These are phyloP conservation scores for Microcebus jonahi DNA, from an alignment of 2,113 vertebrate species.

Conservation along the genomic window DNA sequence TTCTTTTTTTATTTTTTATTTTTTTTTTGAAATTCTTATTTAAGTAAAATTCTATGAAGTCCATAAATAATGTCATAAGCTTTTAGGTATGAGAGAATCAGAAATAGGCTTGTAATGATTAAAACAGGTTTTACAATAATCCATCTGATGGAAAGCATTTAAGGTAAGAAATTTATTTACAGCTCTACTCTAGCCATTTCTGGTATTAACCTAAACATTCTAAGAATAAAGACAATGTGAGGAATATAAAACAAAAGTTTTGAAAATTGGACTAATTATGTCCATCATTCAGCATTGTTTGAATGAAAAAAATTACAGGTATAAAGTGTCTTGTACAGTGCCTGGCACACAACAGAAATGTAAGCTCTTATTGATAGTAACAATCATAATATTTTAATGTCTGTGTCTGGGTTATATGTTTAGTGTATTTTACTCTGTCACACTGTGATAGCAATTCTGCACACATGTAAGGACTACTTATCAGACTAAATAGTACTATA, in stretches of 20 bases:
- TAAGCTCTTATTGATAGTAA: background rate
- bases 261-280: slow-evolving; percentile 44
- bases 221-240: slow-evolving; percentile 38
- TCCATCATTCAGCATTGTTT: background rate
- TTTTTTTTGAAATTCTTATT: background rate
- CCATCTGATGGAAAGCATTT: slow-evolving; percentile 54
- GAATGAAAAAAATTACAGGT: background rate
- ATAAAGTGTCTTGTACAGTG: background rate
- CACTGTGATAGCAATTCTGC: background rate
- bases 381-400: background rate
- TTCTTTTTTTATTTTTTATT: too few relatives aligned
- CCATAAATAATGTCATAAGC: background rate
- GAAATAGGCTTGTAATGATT: slow-evolving; percentile 26
- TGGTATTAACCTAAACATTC: slow-evolving; percentile 47
- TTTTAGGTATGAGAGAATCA: slow-evolving; percentile 1
- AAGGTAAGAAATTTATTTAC: slow-evolving; percentile 58
- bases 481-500: background rate
- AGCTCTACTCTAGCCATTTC: slow-evolving; percentile 56
- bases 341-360: background rate
- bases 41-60: slow-evolving; percentile 43
- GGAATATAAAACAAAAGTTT: slow-evolving; percentile 27
- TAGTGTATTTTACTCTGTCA: background rate
- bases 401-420: background rate
- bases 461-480: slow-evolving; percentile 24
- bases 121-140: slow-evolving; percentile 22